These are phyloP conservation scores for Osmerus eperlanus DNA, from an alignment of 2,113 vertebrate species.

Conservation along the genomic window DNA sequence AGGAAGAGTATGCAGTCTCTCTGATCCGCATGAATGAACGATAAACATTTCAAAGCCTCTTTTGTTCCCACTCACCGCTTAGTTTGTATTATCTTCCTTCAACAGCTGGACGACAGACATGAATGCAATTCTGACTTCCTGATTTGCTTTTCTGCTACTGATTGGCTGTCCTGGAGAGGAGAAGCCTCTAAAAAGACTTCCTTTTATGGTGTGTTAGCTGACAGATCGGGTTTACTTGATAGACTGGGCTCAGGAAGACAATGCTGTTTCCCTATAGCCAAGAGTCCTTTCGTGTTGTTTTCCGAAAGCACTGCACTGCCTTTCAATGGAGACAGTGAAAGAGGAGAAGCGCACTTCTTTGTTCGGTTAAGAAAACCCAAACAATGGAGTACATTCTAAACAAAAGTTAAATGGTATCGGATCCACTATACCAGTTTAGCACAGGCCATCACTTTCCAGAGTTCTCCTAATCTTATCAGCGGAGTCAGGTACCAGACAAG, in stretches of 20 bases:
- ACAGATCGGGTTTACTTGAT: conserved; percentile 29
- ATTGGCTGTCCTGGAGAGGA: conserved; percentile 40
- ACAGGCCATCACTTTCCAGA: conserved; percentile 25
- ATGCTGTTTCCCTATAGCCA: conserved; percentile 10
- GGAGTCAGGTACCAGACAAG: conserved; percentile 17
- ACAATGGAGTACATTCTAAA: neutral
- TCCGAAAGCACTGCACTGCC: neutral
- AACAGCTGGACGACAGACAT: conserved; percentile 32
- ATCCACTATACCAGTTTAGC: neutral
- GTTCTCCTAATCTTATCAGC: conserved; percentile 19
- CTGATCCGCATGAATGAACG: conserved; percentile 14
- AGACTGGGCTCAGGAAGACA: conserved; percentile 12
- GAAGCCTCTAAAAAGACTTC: conserved; percentile 38
- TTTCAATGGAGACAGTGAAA: neutral
- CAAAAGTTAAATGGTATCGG: conserved; percentile 11
- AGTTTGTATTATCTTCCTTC: conserved; percentile 36
- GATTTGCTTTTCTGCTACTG: conserved; percentile 47
- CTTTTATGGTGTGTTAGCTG: conserved; percentile 58
- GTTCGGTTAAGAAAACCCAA: neutral
- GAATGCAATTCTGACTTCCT: conserved; percentile 55
- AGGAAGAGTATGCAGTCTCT: conserved; percentile 24
- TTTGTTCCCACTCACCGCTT: conserved; percentile 32
- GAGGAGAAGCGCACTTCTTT: neutral
- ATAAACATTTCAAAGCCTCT: conserved; percentile 34
- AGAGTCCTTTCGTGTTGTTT: neutral